phyloP scores from a whole-genome alignment of 2,888 invertebrate species.

The Lutraria lutraria region DNA sequence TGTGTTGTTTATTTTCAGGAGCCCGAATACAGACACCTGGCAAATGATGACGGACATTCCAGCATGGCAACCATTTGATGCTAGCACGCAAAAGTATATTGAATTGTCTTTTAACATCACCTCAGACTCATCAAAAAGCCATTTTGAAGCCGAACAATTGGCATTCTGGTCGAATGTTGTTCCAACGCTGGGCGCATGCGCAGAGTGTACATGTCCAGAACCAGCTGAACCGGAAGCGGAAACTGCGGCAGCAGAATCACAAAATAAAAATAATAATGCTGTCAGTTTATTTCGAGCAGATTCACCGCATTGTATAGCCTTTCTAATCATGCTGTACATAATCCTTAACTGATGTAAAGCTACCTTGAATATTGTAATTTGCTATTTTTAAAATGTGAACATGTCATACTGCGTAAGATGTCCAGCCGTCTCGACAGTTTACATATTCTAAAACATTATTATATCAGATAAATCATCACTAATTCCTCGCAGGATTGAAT shows the following conservation, averaged over 20 bases:
- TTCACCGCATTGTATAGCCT: background rate
- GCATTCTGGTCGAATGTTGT: constrained; percentile 56
- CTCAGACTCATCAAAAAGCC: constrained; percentile 44
- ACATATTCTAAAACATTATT: too few relatives aligned
- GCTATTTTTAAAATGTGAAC: too few relatives aligned
- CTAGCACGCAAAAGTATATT: constrained; percentile 34
- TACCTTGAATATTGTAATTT: background rate
- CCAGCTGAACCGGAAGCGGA: background rate
- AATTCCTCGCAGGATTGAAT: too few relatives aligned
- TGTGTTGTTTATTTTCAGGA: constrained; percentile 18
- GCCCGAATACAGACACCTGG: constrained; percentile 37
- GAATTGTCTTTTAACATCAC: constrained; percentile 54
- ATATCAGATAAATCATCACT: too few relatives aligned
- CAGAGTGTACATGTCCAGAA: background rate
- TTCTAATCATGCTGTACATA: background rate
- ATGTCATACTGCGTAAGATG: too few relatives aligned
- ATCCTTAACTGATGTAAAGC: background rate
- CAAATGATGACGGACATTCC: background rate
- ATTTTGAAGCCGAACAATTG: constrained; percentile 37
- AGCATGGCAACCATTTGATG: constrained; percentile 49
- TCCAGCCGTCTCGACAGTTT: too few relatives aligned
- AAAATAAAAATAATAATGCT: background rate
- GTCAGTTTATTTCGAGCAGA: background rate
- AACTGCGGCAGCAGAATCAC: background rate
- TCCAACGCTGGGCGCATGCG: constrained; percentile 15